Conservation (phyloP, 2,113 vertebrate genomes). For the Dissostichus mawsoni region DNA sequence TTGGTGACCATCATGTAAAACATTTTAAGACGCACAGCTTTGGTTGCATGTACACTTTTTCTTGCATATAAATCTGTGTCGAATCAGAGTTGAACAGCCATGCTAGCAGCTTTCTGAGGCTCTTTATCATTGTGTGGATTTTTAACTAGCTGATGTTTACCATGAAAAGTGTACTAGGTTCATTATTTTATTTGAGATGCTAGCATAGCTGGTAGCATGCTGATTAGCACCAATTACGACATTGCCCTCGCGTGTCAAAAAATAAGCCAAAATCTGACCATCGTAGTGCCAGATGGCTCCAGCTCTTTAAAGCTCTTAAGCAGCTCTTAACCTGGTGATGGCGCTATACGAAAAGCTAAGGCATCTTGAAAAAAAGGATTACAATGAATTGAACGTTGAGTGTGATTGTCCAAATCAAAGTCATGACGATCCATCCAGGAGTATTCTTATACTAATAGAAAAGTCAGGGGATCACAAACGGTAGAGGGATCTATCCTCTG, state of each 20-base stretch:
- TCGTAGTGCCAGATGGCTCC: no score
- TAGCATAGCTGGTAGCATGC: neutral
- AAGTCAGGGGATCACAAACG: neutral
- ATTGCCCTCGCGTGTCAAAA: neutral
- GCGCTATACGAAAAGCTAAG: neutral
- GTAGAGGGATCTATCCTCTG: neutral
- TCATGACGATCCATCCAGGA: neutral
- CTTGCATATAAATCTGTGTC: neutral
- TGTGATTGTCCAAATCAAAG: no score
- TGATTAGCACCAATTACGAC: neutral
- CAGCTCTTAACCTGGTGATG: neutral
- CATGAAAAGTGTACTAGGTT: neutral
- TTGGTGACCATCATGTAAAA: slow-evolving; percentile 27
- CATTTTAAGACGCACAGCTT: neutral
- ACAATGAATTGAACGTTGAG: no score
- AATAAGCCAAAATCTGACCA: no score
- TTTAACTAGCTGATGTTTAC: neutral
- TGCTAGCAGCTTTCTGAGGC: neutral
- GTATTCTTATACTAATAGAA: neutral
- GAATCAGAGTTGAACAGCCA: neutral
- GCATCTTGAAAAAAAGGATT: no score
- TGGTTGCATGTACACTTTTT: slow-evolving; percentile 17
- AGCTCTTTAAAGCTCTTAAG: no score
- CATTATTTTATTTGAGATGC: neutral
- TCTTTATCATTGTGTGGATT: no score